Conservation (phyloP, 2,113 vertebrate species). For the Corvus hawaiiensis region DNA sequence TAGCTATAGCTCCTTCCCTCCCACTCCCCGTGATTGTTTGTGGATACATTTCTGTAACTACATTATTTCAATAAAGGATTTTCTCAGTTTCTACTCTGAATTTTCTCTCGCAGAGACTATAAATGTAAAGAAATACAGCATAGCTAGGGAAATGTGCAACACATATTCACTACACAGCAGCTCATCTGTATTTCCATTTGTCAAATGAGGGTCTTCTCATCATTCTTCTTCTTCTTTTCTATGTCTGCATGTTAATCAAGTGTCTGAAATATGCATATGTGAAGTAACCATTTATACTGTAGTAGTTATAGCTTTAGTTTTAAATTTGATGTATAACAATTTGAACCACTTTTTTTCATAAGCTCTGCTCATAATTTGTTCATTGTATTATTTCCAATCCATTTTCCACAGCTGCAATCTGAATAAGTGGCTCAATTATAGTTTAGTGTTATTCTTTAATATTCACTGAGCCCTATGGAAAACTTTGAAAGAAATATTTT, state of each 20-base stretch:
- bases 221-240: not conserved
- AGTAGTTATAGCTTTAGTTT: conserved; percentile 16
- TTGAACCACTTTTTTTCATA: conserved; percentile 38
- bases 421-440: conserved; percentile 58
- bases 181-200: not conserved
- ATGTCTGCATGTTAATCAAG: not conserved
- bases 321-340: conserved; percentile 41
- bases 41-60: not conserved
- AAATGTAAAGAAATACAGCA: not conserved
- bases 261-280: not conserved
- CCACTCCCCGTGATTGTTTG: not conserved
- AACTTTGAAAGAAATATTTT: conserved; percentile 47
- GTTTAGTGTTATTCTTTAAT: conserved; percentile 50
- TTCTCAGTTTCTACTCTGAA: not conserved
- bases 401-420: conserved; percentile 58
- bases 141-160: not conserved
- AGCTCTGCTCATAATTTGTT: conserved; percentile 52
- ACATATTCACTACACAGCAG: not conserved
- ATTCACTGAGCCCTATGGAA: conserved; percentile 42
- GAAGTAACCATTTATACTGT: conserved; percentile 34
- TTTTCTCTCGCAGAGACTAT: not conserved
- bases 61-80: not conserved
- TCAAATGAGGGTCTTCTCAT: not conserved
- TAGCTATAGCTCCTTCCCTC: not conserved
- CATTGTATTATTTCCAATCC: conserved; percentile 55